These are phyloP conservation scores for Agrotis segetum DNA, from an alignment of 2,888 invertebrate species.

Conservation along the genomic window DNA sequence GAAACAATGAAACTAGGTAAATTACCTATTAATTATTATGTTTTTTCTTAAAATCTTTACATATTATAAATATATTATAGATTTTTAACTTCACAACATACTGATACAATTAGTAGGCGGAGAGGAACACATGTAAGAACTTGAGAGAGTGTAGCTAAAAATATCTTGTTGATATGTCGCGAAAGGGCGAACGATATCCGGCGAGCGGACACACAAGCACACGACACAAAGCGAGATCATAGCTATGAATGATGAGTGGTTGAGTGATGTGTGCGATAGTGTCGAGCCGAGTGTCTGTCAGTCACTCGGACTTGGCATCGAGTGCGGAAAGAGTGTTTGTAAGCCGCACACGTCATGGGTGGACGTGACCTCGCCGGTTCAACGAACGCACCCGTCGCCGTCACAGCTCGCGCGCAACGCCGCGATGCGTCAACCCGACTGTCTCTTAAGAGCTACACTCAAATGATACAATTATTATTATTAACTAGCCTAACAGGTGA, in stretches of 20 bases:
- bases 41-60: constrained; percentile 16
- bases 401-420: constrained; percentile 80
- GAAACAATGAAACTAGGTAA: neutral
- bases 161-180: constrained; percentile 52
- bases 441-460: constrained; percentile 69
- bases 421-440: constrained; percentile 82
- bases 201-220: constrained; percentile 30
- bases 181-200: constrained; percentile 56
- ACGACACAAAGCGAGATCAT: constrained; percentile 43
- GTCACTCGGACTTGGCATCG: constrained; percentile 65
- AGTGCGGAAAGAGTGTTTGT: constrained; percentile 75
- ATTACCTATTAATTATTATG: neutral
- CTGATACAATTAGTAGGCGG: constrained; percentile 11
- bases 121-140: constrained; percentile 33
- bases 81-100: neutral
- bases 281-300: constrained; percentile 56
- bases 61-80: neutral
- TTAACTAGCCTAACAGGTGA: constrained; percentile 58
- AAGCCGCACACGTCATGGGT: constrained; percentile 81
- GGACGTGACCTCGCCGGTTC: constrained; percentile 90
- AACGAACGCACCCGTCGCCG: constrained; percentile 85
- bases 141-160: constrained; percentile 46
- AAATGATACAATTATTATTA: constrained; percentile 59
- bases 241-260: constrained; percentile 56
- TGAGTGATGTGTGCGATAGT: constrained; percentile 51